Conservation (phyloP, 2,888 invertebrate species). For the Diadegma fenestrale region DNA sequence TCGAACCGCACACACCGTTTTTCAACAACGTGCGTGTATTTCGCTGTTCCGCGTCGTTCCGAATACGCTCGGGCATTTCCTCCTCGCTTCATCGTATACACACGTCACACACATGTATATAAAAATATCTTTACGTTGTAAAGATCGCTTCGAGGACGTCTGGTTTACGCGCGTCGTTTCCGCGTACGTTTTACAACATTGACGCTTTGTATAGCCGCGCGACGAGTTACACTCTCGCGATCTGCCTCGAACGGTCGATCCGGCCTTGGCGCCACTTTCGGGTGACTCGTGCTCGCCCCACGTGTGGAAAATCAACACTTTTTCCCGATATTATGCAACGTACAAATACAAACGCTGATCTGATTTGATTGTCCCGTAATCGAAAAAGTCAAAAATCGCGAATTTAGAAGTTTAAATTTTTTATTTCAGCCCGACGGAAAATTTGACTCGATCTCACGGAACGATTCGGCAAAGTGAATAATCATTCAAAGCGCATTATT, state of each 20-base stretch:
- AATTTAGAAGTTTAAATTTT: background rate
- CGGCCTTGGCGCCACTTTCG: conserved; percentile 47
- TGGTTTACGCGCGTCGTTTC: conserved; percentile 74
- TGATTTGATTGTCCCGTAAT: background rate
- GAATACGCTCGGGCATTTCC: conserved; percentile 55
- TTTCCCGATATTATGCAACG: conserved; percentile 41
- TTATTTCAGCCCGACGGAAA: background rate
- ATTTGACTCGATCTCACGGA: background rate
- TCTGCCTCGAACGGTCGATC: conserved; percentile 32
- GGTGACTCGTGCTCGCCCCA: conserved; percentile 56
- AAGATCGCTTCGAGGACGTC: conserved; percentile 75
- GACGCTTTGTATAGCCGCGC: conserved; percentile 40
- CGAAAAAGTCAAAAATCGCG: background rate
- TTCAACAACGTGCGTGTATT: conserved; percentile 23
- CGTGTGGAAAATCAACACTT: conserved; percentile 18
- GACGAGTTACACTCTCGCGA: conserved; percentile 18
- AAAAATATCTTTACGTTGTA: background rate
- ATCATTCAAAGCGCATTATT: background rate
- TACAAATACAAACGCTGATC: background rate
- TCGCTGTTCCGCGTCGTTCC: conserved; percentile 58
- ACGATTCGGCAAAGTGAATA: background rate
- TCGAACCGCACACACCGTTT: conserved; percentile 44
- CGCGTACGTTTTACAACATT: conserved; percentile 71
- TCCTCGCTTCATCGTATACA: conserved; percentile 21
- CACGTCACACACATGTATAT: conserved; percentile 40